Evolutionary conservation across 1,140 invertebrate species (phyloP), one percentile per base, ranked within the genome.

Genomic region (Saccostrea cuccullata): DNA sequence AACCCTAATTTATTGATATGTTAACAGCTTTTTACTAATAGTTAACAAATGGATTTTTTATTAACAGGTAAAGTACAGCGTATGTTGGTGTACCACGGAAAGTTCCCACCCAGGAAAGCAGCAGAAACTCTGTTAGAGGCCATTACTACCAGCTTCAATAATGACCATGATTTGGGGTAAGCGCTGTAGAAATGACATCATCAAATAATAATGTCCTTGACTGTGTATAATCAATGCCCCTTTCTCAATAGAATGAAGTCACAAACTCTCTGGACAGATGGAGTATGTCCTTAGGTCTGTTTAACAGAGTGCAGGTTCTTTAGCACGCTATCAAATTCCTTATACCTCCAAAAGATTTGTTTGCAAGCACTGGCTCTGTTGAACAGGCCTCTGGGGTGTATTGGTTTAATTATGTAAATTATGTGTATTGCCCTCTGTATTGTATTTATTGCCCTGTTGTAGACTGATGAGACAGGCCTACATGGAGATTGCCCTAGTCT

Each of bases 391-490:
- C 15, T 36, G 40, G 8, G 5, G 5, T 17, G 17, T 1, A 40
- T 11, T 73, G 26, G 26, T 70, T 87, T 15, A 30, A n/a, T 30
- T 86, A 0, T 70, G 1, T 85, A 2, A 56, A 12, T 15, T 30
- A 73, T 20, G 40, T 30, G 0, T 83, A 17, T 73, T 47, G 55
- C 55, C 26, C 20, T 40, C 13, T 85, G 26, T 4, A 55, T 70
- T 11, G 64, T 67, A 23, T n/a, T 1, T n/a, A n/a, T 67, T 67
- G 20, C 77, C 17, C 9, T 64, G 47, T 85, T 84, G 12, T 89
- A 95, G 94, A 23, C 87, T 95, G 82, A 95, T 95, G 40, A 88
- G 93, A 47, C 94, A 94, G 85, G 93, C 92, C 0, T 95, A 95
- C 89, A 90, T 94, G 83, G 94, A 95, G 89, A 91, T 95, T 77